Base-by-base conservation (phyloP, 1,140 invertebrate species). In the Streblospio benedicti region DNA sequence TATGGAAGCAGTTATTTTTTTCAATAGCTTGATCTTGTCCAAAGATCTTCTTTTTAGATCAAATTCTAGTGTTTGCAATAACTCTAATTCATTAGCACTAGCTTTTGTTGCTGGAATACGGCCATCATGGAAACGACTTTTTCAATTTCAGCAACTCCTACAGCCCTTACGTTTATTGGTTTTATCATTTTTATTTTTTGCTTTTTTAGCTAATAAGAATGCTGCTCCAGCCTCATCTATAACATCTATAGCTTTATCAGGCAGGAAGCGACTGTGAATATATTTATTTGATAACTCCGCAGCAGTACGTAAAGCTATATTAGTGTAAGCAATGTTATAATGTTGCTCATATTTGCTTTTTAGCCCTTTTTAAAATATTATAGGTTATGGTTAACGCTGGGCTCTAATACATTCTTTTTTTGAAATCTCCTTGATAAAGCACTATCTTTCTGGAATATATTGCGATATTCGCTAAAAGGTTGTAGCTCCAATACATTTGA, bases 221-320 rank as follows among this genome's bases (percentile, higher is more conserved):
- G 49, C 20, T 18, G 54, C 20, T 16, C 32, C 60, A 2, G 68
- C 70, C 52, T 72, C 69, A 58, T 71, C 70, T 9, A 71, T 69
- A 30, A 73, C 16, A 52, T 71, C 70, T 55, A 71, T 71, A 1
- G 70, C 70, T 47, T 71, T 71, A 59, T 71, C 70, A 5, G 70
- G 70, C 38, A 73, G 43, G 18, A 51, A 54, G 1, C 68, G 54
- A 52, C 67, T 55, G 20, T 58, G 61, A 35, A 71, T 71, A 59
- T 73, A 71, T 4, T 63, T 47, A 32, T 65, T 12, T 5, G 66
- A 62, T 6, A 73, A 41, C 16, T 43, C 38, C 12, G 59, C 69
- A 2, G 69, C 69, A 6, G 64, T 60, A 6, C 57, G 43, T 5
- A 71, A 49, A 0, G 70, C 70, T 18, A 2, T 5, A 35, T 67